phyloP scores from a whole-genome alignment of 1,140 invertebrate species.

The Heliconius melpomene region DNA sequence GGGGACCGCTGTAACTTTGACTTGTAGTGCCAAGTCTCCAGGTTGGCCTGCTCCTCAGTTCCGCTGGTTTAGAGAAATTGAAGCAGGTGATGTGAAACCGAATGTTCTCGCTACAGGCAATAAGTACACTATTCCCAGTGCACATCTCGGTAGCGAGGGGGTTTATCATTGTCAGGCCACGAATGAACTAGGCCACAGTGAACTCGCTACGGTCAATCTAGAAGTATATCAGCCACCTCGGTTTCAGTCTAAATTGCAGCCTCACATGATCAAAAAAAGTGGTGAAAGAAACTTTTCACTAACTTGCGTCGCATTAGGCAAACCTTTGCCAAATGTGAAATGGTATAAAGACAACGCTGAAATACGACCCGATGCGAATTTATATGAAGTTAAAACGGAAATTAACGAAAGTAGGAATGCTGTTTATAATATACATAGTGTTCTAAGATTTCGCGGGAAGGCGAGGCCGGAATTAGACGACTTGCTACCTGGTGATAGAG shows the following conservation, averaged over 20 bases:
- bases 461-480: slow-evolving; percentile 88
- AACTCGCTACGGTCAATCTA: slow-evolving; percentile 89
- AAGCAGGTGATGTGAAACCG: slow-evolving; percentile 80
- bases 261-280: slow-evolving; percentile 89
- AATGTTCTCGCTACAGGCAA: slow-evolving; percentile 87
- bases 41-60: slow-evolving; percentile 94
- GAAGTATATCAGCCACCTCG: slow-evolving; percentile 93
- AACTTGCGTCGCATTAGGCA: slow-evolving; percentile 92
- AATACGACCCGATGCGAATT: slow-evolving; percentile 86
- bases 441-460: slow-evolving; percentile 89
- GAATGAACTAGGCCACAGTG: slow-evolving; percentile 93
- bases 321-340: slow-evolving; percentile 90
- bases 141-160: slow-evolving; percentile 91
- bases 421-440: slow-evolving; percentile 92
- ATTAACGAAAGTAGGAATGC: slow-evolving; percentile 87
- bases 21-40: slow-evolving; percentile 91
- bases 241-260: slow-evolving; percentile 91
- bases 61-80: slow-evolving; percentile 91
- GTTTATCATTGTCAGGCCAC: slow-evolving; percentile 94
- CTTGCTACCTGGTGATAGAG: slow-evolving; percentile 90
- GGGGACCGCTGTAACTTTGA: slow-evolving; percentile 90
- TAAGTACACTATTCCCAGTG: slow-evolving; percentile 92
- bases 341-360: slow-evolving; percentile 94
- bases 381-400: slow-evolving; percentile 91
- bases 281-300: slow-evolving; percentile 91